phyloP scores from a whole-genome alignment of 1,140 invertebrate species.

The Portunus trituberculatus region DNA sequence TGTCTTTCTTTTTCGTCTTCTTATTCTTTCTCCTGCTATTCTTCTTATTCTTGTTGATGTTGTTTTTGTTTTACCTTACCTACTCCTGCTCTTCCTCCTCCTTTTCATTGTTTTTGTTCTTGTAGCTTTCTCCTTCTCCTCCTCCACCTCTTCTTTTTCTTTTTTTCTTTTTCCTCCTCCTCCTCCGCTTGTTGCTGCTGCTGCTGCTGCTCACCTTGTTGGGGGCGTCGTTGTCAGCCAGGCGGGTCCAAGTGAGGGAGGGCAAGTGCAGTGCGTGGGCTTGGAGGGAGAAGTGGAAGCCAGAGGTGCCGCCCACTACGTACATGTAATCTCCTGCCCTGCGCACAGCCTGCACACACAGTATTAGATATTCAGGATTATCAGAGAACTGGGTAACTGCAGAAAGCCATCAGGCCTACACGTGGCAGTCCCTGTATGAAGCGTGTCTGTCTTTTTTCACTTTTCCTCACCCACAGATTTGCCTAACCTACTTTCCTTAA shows the following conservation, averaged over 20 bases:
- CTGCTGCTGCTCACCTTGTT: constrained; percentile 3
- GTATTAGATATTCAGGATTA: not conserved
- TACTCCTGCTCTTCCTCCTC: no score
- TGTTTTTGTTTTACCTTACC: no score
- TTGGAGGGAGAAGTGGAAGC: constrained; percentile 64
- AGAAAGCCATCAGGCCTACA: no score
- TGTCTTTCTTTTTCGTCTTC: not conserved
- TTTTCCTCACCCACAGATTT: not conserved
- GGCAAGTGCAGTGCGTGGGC: constrained; percentile 64
- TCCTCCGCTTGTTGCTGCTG: no score
- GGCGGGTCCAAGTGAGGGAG: constrained; percentile 44
- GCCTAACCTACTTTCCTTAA: no score
- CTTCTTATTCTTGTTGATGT: no score
- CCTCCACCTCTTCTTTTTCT: no score
- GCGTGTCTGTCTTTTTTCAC: no score
- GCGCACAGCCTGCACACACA: constrained; percentile 33
- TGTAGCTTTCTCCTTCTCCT: no score
- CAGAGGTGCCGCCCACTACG: constrained; percentile 54
- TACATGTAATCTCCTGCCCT: constrained; percentile 43
- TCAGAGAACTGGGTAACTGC: not conserved
- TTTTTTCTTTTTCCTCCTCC: not conserved
- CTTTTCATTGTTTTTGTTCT: no score
- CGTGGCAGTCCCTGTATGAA: no score
- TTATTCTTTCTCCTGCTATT: not conserved
- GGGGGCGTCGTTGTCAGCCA: not conserved